Evolutionary conservation across 2,797 vertebrate species (phyloP).

Genomic region (Squalus acanthias): DNA sequence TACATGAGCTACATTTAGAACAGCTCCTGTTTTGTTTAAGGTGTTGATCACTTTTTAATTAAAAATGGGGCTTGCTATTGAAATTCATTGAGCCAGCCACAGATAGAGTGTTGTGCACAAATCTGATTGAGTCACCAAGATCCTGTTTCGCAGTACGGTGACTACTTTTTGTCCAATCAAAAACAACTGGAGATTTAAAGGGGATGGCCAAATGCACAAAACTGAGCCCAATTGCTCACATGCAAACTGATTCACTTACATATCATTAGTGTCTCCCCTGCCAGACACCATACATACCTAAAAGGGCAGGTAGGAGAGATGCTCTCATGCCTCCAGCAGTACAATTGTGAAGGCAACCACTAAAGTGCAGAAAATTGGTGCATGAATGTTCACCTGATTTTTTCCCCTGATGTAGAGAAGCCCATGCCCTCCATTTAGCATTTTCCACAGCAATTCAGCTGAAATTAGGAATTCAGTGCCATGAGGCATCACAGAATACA

Average conservation of each 20-base stretch:
- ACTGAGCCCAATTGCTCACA: not conserved
- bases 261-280: not conserved
- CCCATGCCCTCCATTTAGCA: not conserved
- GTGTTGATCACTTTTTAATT: not conserved
- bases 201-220: not conserved
- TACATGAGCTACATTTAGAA: not conserved
- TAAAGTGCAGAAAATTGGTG: not conserved
- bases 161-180: not conserved
- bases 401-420: not conserved
- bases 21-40: not conserved
- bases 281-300: not conserved
- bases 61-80: not conserved
- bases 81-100: conserved; percentile 1
- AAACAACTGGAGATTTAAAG: not conserved
- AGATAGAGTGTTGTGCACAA: not conserved
- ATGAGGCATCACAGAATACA: not conserved
- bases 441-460: not conserved
- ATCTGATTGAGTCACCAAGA: not conserved
- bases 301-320: not conserved
- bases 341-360: not conserved
- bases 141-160: not conserved
- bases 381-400: not conserved
- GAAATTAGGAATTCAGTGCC: not conserved
- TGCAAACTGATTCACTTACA: not conserved
- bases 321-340: not conserved